These are phyloP conservation scores for Antrozous pallidus DNA, from an alignment of 2,797 vertebrate genomes.

Conservation along the genomic window DNA sequence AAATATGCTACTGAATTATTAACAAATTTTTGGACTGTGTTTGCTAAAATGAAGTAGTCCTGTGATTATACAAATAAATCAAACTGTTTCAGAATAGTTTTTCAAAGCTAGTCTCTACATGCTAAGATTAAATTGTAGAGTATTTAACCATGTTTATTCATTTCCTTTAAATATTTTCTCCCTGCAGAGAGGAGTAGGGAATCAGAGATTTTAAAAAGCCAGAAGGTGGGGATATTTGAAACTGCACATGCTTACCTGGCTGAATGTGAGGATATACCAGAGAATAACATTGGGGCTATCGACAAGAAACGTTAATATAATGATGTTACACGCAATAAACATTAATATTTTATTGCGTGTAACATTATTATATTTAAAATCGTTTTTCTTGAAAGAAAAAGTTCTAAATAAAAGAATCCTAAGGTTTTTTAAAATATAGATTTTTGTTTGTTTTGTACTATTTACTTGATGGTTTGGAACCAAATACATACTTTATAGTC, in stretches of 20 bases:
- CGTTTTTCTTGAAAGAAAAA: no score
- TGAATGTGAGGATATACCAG: background rate
- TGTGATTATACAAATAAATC: slow-evolving; percentile 9
- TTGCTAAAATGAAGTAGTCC: background rate
- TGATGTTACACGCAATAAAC: no score
- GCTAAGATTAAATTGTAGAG: background rate
- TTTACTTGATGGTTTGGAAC: slow-evolving; percentile 2
- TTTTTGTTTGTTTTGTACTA: slow-evolving; percentile 12
- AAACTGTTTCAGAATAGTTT: background rate
- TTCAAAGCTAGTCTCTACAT: background rate
- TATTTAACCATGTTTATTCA: background rate
- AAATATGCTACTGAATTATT: slow-evolving; percentile 12
- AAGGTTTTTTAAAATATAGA: background rate
- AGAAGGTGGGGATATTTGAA: slow-evolving; percentile 20
- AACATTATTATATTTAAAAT: no score
- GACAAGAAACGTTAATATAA: no score
- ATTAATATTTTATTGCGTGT: no score
- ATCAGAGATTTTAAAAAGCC: background rate
- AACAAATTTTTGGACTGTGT: background rate
- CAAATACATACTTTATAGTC: background rate
- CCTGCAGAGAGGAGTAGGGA: background rate
- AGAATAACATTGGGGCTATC: background rate
- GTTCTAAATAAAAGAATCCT: background rate
- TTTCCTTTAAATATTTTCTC: background rate
- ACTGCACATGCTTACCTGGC: background rate